Evolutionary conservation across 2,888 invertebrate genomes (phyloP).

Genomic region (Dioctria linearis): DNA sequence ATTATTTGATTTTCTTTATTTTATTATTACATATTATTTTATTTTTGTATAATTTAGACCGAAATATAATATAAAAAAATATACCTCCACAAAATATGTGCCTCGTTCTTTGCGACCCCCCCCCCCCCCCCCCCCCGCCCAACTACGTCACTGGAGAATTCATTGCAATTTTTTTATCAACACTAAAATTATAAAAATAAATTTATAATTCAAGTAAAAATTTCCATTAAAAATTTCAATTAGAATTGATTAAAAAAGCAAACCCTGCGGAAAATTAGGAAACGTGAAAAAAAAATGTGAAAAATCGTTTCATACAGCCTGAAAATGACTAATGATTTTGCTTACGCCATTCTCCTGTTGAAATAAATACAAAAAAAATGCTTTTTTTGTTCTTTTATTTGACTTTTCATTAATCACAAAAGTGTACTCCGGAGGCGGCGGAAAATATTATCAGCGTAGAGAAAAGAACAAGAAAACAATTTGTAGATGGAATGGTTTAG

Average conservation of each 20-base stretch:
- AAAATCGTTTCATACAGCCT: slow-evolving; percentile 38
- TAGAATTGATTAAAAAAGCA: slow-evolving; percentile 27
- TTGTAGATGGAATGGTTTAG: background rate
- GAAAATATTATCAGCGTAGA: slow-evolving; percentile 30
- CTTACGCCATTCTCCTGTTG: slow-evolving; percentile 4
- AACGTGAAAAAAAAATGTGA: background rate
- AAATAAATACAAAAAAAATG: slow-evolving; percentile 34
- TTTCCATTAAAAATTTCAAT: slow-evolving; percentile 12
- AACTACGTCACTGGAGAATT: too few relatives aligned
- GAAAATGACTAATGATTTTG: slow-evolving; percentile 47
- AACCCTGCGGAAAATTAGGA: slow-evolving; percentile 25
- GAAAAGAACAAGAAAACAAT: slow-evolving; percentile 38
- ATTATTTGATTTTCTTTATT: too few relatives aligned
- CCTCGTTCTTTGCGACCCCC: too few relatives aligned
- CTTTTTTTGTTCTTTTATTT: slow-evolving; percentile 30
- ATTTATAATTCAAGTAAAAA: too few relatives aligned
- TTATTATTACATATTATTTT: too few relatives aligned
- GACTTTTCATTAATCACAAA: slow-evolving; percentile 48
- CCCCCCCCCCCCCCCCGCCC: too few relatives aligned
- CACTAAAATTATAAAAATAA: too few relatives aligned
- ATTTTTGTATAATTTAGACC: too few relatives aligned
- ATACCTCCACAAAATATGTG: too few relatives aligned
- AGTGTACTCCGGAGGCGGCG: slow-evolving; percentile 20
- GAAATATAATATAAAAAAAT: too few relatives aligned
- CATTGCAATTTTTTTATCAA: background rate